Evolutionary conservation across 1,140 invertebrate species (phyloP).

Genomic region (Musca domestica): DNA sequence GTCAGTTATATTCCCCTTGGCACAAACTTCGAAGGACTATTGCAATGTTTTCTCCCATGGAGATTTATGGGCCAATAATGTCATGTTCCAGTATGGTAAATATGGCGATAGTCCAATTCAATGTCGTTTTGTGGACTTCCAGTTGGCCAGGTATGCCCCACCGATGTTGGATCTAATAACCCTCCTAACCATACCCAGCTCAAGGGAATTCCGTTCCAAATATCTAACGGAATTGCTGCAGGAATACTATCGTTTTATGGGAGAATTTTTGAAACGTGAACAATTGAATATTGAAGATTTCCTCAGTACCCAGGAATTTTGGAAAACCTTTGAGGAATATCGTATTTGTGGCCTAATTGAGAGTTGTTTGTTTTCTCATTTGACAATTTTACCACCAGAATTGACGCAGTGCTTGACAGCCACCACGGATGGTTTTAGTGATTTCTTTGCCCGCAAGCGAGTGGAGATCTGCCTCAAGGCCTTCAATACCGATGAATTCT

Average conservation of each 20-base stretch:
- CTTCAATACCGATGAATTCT: conserved; percentile 50
- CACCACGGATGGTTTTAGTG: conserved; percentile 47
- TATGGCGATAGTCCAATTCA: conserved; percentile 41
- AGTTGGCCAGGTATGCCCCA: conserved; percentile 60
- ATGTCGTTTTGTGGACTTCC: conserved; percentile 64
- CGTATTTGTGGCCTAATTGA: conserved; percentile 56
- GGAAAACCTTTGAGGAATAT: conserved; percentile 54
- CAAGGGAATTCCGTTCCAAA: conserved; percentile 51
- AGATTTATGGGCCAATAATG: conserved; percentile 65
- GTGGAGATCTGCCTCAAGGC: conserved; percentile 55
- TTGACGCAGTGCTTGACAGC: conserved; percentile 48
- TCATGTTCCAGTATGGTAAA: conserved; percentile 60
- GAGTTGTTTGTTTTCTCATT: conserved; percentile 56
- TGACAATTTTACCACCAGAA: conserved; percentile 49
- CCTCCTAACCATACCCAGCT: conserved; percentile 57
- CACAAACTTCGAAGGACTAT: conserved; percentile 55
- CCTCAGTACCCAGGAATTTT: conserved; percentile 51
- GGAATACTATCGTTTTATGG: conserved; percentile 57
- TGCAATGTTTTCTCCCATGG: conserved; percentile 62
- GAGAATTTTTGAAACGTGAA: conserved; percentile 47
- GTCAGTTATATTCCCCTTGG: conserved; percentile 52
- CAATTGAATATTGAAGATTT: conserved; percentile 44
- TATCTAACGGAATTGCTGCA: conserved; percentile 54
- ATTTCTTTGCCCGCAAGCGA: conserved; percentile 53
- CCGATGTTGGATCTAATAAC: conserved; percentile 58